Evolutionary conservation across 2,888 invertebrate species (phyloP).

Genomic region (Ellobium chinense): DNA sequence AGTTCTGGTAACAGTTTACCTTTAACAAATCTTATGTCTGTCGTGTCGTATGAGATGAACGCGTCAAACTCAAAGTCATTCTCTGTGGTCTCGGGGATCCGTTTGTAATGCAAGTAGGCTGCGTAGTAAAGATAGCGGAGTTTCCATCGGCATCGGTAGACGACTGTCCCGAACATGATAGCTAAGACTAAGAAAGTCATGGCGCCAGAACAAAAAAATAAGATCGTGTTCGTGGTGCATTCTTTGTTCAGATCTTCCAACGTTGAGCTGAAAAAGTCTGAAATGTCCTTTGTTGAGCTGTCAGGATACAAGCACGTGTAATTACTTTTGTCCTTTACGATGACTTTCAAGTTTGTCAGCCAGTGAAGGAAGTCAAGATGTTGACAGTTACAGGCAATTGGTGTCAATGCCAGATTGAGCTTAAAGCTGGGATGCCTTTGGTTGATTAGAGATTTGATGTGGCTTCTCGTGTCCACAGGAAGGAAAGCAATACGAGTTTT

Average conservation of each 20-base stretch:
- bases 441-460: neutral
- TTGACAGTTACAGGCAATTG: neutral
- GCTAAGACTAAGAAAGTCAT: neutral
- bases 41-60: neutral
- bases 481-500: neutral
- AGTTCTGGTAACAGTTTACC: too few relatives aligned
- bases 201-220: neutral
- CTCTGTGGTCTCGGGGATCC: too few relatives aligned
- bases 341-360: neutral
- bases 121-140: conserved; percentile 15
- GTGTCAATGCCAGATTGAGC: neutral
- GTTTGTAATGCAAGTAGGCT: too few relatives aligned
- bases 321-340: neutral
- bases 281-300: neutral
- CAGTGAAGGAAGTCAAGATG: neutral
- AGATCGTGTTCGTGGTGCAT: neutral
- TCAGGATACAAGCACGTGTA: neutral
- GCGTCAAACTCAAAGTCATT: neutral
- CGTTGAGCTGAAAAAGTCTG: neutral
- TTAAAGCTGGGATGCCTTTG: neutral
- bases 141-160: conserved; percentile 14
- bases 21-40: neutral
- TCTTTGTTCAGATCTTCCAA: neutral
- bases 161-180: neutral
- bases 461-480: neutral